Base-by-base conservation (phyloP, 2,797 vertebrate species). In the Gadopsis marmoratus region DNA sequence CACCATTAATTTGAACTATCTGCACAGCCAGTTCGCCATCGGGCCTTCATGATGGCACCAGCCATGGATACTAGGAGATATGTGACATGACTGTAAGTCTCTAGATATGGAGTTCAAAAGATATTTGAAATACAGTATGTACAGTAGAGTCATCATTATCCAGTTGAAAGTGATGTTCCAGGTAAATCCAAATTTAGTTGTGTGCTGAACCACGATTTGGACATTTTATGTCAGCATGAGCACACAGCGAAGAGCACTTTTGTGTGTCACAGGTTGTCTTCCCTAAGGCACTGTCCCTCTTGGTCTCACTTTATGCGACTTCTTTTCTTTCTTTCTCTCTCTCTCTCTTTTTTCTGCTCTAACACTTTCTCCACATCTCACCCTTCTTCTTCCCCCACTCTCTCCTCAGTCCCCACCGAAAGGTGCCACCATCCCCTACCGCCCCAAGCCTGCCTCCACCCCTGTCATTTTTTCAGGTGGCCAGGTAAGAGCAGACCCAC, bases 391-490 rank as follows among this genome's bases (percentile, higher is more conserved):
- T 26, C 76, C 81, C 84, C 75, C 76, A 83, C 91, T 90, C 82
- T 87, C 82, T 81, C 88, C 91, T 89, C 97, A 99, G 98, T 99
- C 98, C 97, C 98, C 98, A 97, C 98, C 98, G 93, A 99, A 99
- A 98, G 98, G 98, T 98, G 98, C 98, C 96, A 99, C 98, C 95
- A 99, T 99, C 94, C 98, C 98, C 94, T 99, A 99, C 96, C 97
- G 98, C 95, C 98, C 98, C 96, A 99, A 99, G 97, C 98, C 98
- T 96, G 97, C 97, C 96, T 98, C 98, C 96, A 97, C 97, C 96
- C 97, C 97, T 96, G 97, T 99, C 97, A 98, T 99, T 97, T 99
- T 99, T 97, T 98, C 98, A 97, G 98, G 98, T 97, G 97, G 98
- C 96, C 98, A 99, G 97, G 97, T 99, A 98, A 98, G 97, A 97